A percentile compares a stretch with the other conserved stretches of the same genome.
These are phyloP conservation scores for Peromyscus attwateri DNA, from an alignment of 2,797 vertebrate genomes.

Conservation along the genomic window DNA sequence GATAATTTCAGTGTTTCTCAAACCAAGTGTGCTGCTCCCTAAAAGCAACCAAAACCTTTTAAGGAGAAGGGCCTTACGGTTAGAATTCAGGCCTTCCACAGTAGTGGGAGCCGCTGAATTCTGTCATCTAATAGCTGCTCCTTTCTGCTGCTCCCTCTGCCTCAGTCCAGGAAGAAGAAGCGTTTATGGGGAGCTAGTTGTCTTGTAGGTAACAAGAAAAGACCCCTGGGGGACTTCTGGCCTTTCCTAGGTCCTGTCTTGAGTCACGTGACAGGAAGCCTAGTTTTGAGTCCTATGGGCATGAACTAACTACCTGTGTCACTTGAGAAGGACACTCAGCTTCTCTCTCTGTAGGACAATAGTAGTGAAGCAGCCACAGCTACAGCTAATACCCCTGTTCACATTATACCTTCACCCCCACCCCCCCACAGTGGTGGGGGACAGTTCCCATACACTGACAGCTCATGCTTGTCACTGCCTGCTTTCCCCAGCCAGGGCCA, in stretches of 20 bases:
- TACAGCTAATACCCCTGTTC: too few species aligned
- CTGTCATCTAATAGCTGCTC: not conserved
- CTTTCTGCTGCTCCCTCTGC: not conserved
- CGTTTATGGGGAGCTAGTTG: not conserved
- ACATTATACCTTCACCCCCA: not conserved
- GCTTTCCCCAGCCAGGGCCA: not conserved
- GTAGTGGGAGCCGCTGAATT: not conserved
- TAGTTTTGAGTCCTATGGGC: not conserved
- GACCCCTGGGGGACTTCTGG: not conserved
- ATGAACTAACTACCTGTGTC: not conserved
- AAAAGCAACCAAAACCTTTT: not conserved
- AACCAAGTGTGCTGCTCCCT: not conserved
- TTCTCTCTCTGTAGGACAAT: not conserved
- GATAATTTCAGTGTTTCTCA: not conserved
- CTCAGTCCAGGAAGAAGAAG: not conserved
- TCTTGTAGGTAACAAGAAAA: not conserved
- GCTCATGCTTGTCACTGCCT: not conserved
- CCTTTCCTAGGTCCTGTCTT: not conserved
- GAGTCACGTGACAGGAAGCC: not conserved
- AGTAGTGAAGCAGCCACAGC: not conserved
- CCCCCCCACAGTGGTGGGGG: accelerated
- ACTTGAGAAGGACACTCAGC: too few species aligned
- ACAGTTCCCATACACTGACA: not conserved
- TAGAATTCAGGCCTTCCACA: not conserved
- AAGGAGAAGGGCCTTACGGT: not conserved